Evolutionary conservation across 2,113 vertebrate genomes (phyloP).

Genomic region (Xerus inauris): DNA sequence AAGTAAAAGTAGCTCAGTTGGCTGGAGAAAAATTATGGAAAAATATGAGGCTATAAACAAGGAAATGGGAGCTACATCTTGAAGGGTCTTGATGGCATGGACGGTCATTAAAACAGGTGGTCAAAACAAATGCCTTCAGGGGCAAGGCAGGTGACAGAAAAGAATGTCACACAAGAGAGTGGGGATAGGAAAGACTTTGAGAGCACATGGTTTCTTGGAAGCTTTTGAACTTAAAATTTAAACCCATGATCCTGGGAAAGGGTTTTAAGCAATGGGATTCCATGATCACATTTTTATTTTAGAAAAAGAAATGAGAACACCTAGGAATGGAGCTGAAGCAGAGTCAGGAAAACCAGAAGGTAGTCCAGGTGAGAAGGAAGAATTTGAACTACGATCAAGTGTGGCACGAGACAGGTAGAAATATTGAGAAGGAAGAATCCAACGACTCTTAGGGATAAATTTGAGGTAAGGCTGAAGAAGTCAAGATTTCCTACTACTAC

Average conservation of each 20-base stretch:
- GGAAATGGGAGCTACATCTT: background rate
- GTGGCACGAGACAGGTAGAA: background rate
- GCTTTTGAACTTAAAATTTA: background rate
- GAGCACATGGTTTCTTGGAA: background rate
- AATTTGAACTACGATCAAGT: background rate
- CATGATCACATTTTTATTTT: background rate
- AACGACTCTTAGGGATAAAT: background rate
- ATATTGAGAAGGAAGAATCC: background rate
- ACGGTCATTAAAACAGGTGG: background rate
- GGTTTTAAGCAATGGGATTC: background rate
- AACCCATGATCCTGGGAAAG: background rate
- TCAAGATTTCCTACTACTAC: background rate
- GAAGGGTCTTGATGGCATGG: background rate
- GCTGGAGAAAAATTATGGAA: background rate
- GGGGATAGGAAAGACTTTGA: background rate
- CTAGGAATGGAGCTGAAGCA: background rate
- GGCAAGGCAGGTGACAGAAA: background rate
- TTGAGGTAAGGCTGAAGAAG: background rate
- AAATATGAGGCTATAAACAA: background rate
- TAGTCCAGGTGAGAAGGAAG: background rate
- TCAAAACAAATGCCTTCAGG: background rate
- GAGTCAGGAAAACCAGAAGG: background rate
- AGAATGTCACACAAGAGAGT: background rate
- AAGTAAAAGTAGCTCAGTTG: background rate
- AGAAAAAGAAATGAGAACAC: constrained; percentile 4